Base-by-base conservation (phyloP, 2,888 invertebrate genomes). In the Hylaea fasciaria region DNA sequence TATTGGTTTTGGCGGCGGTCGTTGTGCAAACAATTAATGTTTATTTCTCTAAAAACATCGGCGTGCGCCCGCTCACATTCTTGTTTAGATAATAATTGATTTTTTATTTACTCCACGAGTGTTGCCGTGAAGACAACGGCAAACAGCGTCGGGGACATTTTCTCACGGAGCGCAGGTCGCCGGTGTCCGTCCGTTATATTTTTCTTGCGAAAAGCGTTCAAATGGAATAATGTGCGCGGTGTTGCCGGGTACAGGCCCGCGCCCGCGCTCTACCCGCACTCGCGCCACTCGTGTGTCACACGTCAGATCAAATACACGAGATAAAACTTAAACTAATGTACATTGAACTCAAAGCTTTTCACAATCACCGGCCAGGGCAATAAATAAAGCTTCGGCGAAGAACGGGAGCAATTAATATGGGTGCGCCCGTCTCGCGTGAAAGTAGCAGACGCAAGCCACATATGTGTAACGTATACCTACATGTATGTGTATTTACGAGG, bases 371-470 rank as follows among this genome's bases (percentile, higher is more conserved):
- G 83, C 74, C 80, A 82, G 81, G 85, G 88, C 83, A 87, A 92
- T 91, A 91, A 92, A 92, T 92, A 90, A 91, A 86, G 87, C 89
- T 91, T 91, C 87, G 83, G 69, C 87, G 86, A 89, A 87, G 91
- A 91, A 91, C 90, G 89, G 87, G 91, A 91, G 90, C 92, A 91
- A 91, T 92, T 91, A 91, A 90, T 87, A 89, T 91, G 88, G 91
- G 90, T 86, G 91, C 87, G 91, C 80, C 90, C 79, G 85, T 71
- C 85, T 80, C 80, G 83, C 87, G 91, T 87, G 91, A 91, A 91
- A 91, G 91, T 91, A 82, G 86, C 85, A 80, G 83, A 80, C 83
- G 72, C 74, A 72, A 80, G 80, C 81, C 83, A 77, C 83, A 82
- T 86, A 82, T 85, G 85, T 66, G 64, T 63, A 81, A 81, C 76